Conservation (phyloP, 2,888 invertebrate genomes). For the Parasteatoda lunata region DNA sequence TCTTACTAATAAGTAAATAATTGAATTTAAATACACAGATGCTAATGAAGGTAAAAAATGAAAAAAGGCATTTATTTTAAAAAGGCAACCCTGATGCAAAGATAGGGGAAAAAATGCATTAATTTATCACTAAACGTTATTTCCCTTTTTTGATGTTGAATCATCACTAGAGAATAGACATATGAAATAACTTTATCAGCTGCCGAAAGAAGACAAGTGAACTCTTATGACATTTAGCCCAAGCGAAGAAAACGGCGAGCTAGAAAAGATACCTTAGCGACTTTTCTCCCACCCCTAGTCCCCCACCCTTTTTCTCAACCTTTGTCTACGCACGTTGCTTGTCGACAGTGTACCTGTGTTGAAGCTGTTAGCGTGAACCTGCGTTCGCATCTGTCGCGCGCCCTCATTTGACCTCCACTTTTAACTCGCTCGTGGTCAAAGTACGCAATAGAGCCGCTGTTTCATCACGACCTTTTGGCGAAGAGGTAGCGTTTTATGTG, state of each 20-base stretch:
- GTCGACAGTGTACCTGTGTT: slow-evolving; percentile 65
- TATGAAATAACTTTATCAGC: slow-evolving; percentile 39
- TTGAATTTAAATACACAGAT: too few species aligned
- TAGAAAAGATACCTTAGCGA: slow-evolving; percentile 43
- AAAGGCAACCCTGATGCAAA: too few species aligned
- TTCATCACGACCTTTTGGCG: slow-evolving; percentile 27
- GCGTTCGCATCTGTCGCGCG: slow-evolving; percentile 55
- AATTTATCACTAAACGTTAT: too few species aligned
- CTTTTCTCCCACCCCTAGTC: slow-evolving; percentile 20
- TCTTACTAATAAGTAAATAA: too few species aligned
- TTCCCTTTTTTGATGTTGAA: not conserved
- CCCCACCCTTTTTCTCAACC: slow-evolving; percentile 33
- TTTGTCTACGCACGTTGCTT: slow-evolving; percentile 65
- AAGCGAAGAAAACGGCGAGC: slow-evolving; percentile 24
- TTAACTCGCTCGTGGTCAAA: slow-evolving; percentile 58
- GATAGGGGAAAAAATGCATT: too few species aligned
- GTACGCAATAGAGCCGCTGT: slow-evolving; percentile 48
- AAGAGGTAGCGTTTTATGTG: not conserved
- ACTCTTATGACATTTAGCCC: slow-evolving; percentile 64
- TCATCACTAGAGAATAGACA: not conserved
- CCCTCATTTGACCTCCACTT: slow-evolving; percentile 61
- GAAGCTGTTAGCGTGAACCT: slow-evolving; percentile 43
- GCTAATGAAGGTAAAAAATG: too few species aligned
- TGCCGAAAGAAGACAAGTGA: slow-evolving; percentile 54
- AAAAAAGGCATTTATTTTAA: too few species aligned